These are phyloP conservation scores for Cheilosia vulpina DNA, from an alignment of 2,888 invertebrate genomes.

Conservation along the genomic window DNA sequence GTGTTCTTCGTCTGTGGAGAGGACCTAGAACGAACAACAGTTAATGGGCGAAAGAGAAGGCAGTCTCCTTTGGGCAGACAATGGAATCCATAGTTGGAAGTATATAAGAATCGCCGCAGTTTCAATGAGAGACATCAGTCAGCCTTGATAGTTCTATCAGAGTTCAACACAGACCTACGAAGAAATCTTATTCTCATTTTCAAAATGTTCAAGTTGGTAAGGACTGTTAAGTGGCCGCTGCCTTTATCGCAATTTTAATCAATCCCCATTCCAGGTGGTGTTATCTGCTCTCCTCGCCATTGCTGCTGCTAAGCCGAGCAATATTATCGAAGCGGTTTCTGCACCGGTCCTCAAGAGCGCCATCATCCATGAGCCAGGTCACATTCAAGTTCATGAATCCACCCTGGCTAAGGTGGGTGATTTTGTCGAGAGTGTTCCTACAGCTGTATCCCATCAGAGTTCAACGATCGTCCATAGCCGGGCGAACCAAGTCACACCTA, in stretches of 20 bases:
- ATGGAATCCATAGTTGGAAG: slow-evolving; percentile 35
- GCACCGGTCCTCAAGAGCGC: slow-evolving; percentile 62
- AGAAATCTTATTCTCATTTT: slow-evolving; percentile 30
- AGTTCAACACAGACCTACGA: slow-evolving; percentile 76
- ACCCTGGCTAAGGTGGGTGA: slow-evolving; percentile 79
- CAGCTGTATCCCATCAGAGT: slow-evolving; percentile 84
- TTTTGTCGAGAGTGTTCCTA: slow-evolving; percentile 78
- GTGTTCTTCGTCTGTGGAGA: slow-evolving; percentile 41
- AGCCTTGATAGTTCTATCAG: slow-evolving; percentile 75
- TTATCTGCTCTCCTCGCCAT: slow-evolving; percentile 85
- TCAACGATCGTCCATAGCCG: slow-evolving; percentile 84
- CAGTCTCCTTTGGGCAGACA: neutral
- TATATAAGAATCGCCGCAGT: slow-evolving; percentile 74
- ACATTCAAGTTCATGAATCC: slow-evolving; percentile 77
- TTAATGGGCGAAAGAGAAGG: slow-evolving; percentile 4
- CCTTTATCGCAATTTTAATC: neutral
- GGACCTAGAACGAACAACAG: slow-evolving; percentile 28
- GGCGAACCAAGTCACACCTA: slow-evolving; percentile 80
- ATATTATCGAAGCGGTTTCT: slow-evolving; percentile 56
- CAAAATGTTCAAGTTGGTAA: slow-evolving; percentile 81
- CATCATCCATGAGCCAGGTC: slow-evolving; percentile 72
- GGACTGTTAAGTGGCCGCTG: slow-evolving; percentile 33
- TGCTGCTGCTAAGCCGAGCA: slow-evolving; percentile 77
- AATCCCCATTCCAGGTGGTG: slow-evolving; percentile 83
- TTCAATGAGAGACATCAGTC: slow-evolving; percentile 75